Evolutionary conservation across 92 coral and sea anemone genomes (phyloP), one percentile per base, ranked within the genome.

Genomic region (Pocillopora meandrina): DNA sequence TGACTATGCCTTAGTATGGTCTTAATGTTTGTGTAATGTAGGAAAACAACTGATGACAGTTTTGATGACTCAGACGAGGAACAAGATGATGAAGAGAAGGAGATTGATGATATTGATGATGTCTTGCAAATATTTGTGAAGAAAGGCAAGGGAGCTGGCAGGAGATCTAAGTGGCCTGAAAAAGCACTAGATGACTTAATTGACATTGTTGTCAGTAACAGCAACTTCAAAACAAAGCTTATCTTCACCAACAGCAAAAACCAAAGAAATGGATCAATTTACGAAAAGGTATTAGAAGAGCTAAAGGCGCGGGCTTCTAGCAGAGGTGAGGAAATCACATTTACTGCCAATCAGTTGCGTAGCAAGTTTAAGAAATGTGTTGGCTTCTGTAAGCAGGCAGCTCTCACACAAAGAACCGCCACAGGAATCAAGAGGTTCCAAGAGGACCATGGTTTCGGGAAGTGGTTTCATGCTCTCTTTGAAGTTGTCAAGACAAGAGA

Each of bases 301-400:
- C 42, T 87, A 34, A 84, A 83, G 65, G 70, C 61, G 62, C 83
- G 87, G 74, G 80, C 70, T 14, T 65, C 59, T 5, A 70, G 56
- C 31, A 87, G 93, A 75, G 57, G 68, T 56, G 81, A 64, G 64
- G 42, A 62, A 83, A 61, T 82, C 42, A 70, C 69, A 62, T 82
- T 86, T 31, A 78, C 71, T 60, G 62, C 65, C 15, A 56, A 15
- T n/a, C 89, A 87, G 88, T n/a, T 90, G 74, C 72, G 91, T n/a
- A 74, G 71, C 10, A 91, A 91, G 34, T 91, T 87, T 23, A 79
- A 87, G 65, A 87, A 87, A 83, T 23, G 81, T 16, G 66, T 90
- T 60, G 75, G 88, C 60, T 86, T 87, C 33, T 87, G 93, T 82
- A 87, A 90, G 71, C 56, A 74, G 52, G 90, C 77, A 57, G 87